Evolutionary conservation across 2,888 invertebrate species (phyloP).

Genomic region (Seira sanloemensis): DNA sequence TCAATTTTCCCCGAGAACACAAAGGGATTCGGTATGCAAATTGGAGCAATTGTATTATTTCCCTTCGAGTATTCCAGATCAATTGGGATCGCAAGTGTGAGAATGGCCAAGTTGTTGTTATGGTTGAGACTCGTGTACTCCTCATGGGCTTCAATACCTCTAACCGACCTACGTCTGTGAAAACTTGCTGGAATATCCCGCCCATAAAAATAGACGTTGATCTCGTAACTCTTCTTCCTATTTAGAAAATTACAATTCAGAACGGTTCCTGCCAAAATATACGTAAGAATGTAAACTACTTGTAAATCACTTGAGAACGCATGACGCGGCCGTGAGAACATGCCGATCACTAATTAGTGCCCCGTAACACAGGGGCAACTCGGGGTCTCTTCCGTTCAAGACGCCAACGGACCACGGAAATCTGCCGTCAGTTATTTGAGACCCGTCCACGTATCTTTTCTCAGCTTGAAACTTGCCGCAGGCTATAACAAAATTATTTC

Average conservation of each 20-base stretch:
- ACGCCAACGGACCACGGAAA: constrained; percentile 59
- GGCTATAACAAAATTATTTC: not conserved
- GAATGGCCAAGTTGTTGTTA: constrained; percentile 45
- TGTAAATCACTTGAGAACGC: constrained; percentile 23
- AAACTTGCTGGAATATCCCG: not conserved
- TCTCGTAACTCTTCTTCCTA: constrained; percentile 27
- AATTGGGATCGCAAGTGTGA: constrained; percentile 35
- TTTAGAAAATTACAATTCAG: not conserved
- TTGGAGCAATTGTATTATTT: constrained; percentile 8
- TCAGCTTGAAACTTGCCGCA: constrained; percentile 19
- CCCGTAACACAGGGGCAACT: constrained; percentile 35
- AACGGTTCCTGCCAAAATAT: not conserved
- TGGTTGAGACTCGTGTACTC: constrained; percentile 29
- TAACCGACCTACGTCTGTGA: constrained; percentile 17
- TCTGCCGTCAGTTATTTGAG: constrained; percentile 9
- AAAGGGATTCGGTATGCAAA: constrained; percentile 41
- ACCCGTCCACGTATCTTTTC: constrained; percentile 21
- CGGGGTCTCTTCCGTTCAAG: constrained; percentile 3
- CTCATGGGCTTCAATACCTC: constrained; percentile 7
- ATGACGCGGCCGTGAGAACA: constrained; percentile 39
- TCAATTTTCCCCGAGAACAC: constrained; percentile 16
- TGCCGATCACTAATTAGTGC: constrained; percentile 43
- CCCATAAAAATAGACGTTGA: constrained; percentile 39
- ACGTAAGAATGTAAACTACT: not conserved
- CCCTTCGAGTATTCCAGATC: not conserved